A percentile compares a stretch with the other conserved stretches of the same genome.
Conservation (phyloP, 2,113 vertebrate genomes). For the Prionailurus bengalensis region DNA sequence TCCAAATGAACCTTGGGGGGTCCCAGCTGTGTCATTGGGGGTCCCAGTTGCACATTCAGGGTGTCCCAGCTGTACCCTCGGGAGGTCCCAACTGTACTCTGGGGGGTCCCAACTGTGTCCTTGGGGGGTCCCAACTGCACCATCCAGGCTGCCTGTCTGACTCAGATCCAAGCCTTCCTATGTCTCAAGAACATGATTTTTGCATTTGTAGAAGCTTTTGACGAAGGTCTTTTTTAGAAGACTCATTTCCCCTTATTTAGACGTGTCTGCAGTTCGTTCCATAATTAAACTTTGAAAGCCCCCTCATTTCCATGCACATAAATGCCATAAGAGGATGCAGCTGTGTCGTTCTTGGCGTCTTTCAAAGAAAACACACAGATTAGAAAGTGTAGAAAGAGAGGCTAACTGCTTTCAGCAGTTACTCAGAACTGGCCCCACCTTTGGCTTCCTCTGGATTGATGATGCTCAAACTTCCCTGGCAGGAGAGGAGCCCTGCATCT, state of each 20-base stretch:
- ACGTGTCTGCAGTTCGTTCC: background rate
- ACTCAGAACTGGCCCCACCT: background rate
- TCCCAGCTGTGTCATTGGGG: too few relatives aligned
- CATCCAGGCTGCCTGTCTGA: background rate
- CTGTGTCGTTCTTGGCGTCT: background rate
- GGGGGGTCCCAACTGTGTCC: too few relatives aligned
- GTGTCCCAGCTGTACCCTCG: too few relatives aligned
- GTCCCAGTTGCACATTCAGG: too few relatives aligned
- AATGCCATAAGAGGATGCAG: background rate
- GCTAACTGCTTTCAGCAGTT: background rate
- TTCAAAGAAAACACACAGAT: constrained; percentile 21
- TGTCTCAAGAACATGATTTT: background rate
- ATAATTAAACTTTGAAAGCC: background rate
- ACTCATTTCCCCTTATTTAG: background rate
- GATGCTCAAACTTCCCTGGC: too few relatives aligned
- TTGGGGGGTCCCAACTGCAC: background rate
- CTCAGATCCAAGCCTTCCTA: background rate
- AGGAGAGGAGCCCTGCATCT: fast-evolving
- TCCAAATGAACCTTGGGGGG: too few relatives aligned
- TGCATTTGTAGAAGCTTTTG: background rate
- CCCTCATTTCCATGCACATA: background rate
- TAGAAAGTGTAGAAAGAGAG: background rate
- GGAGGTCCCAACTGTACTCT: too few relatives aligned
- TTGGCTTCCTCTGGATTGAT: fast-evolving
- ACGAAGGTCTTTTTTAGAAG: background rate